These are phyloP conservation scores for Koerneria pararmatus DNA, from an alignment of 2,888 invertebrate genomes.

Conservation along the genomic window DNA sequence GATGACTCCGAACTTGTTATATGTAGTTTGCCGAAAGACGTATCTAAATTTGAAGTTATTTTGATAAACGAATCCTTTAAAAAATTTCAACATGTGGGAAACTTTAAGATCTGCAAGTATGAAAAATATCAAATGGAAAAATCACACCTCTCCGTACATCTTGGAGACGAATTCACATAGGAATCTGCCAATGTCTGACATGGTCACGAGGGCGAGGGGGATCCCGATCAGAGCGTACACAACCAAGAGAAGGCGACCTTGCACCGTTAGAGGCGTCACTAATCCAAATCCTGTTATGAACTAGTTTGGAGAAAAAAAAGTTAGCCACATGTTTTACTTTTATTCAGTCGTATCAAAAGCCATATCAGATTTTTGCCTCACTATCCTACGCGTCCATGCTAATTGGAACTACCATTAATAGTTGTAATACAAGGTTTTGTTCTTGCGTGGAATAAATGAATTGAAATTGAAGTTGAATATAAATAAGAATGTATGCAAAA, in stretches of 20 bases:
- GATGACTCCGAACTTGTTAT: slow-evolving; percentile 4
- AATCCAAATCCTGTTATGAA: slow-evolving; percentile 43
- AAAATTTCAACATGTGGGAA: too few relatives aligned
- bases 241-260: slow-evolving; percentile 46
- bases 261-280: slow-evolving; percentile 46
- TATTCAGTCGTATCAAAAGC: background rate
- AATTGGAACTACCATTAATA: too few relatives aligned
- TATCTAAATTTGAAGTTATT: too few relatives aligned
- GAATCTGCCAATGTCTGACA: slow-evolving; percentile 53
- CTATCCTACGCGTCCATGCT: too few relatives aligned
- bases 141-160: slow-evolving; percentile 34
- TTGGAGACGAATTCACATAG: slow-evolving; percentile 41
- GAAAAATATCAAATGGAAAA: background rate
- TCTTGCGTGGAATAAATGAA: too few relatives aligned
- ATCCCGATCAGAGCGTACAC: slow-evolving; percentile 50
- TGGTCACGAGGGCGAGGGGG: slow-evolving; percentile 51
- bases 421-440: too few relatives aligned
- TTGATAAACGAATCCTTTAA: too few relatives aligned
- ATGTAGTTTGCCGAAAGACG: too few relatives aligned
- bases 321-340: background rate
- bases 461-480: too few relatives aligned
- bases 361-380: background rate
- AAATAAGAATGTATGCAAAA: too few relatives aligned
- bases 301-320: too few relatives aligned
- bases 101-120: too few relatives aligned